A percentile compares a stretch with the other conserved stretches of the same genome.
phyloP scores from a whole-genome alignment of 2,888 invertebrate genomes.

The Salpingus planirostris region DNA sequence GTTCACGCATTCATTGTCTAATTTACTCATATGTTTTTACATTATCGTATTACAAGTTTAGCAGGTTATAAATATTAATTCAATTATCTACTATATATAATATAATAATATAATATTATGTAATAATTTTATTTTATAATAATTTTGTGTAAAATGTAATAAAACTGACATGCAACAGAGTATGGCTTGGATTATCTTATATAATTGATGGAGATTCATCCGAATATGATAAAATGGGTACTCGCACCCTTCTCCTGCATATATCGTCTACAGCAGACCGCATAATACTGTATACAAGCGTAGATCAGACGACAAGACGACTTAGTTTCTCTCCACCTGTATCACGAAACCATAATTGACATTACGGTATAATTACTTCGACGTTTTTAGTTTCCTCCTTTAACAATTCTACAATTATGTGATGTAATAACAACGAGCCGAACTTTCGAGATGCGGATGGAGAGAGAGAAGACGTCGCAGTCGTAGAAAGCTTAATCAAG shows the following conservation, averaged over 20 bases:
- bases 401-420: no score
- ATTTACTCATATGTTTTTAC: slow-evolving; percentile 41
- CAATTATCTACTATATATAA: slow-evolving; percentile 39
- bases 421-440: no score
- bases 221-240: slow-evolving; percentile 26
- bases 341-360: no score
- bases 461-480: slow-evolving; percentile 1
- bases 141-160: slow-evolving; percentile 42
- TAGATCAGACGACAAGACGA: slow-evolving; percentile 14
- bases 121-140: slow-evolving; percentile 37
- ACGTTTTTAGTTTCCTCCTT: no score
- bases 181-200: slow-evolving; percentile 37
- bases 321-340: not conserved
- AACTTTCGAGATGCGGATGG: not conserved
- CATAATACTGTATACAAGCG: slow-evolving; percentile 32
- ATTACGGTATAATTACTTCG: no score
- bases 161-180: slow-evolving; percentile 42
- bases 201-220: slow-evolving; percentile 24
- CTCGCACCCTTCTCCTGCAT: slow-evolving; percentile 28
- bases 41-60: slow-evolving; percentile 41
- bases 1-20: slow-evolving; percentile 39
- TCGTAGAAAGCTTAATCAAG: slow-evolving; percentile 15
- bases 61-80: slow-evolving; percentile 41
- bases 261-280: slow-evolving; percentile 27
- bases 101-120: slow-evolving; percentile 36